Conservation (phyloP, 1,140 invertebrate genomes). For the Ruditapes philippinarum region DNA sequence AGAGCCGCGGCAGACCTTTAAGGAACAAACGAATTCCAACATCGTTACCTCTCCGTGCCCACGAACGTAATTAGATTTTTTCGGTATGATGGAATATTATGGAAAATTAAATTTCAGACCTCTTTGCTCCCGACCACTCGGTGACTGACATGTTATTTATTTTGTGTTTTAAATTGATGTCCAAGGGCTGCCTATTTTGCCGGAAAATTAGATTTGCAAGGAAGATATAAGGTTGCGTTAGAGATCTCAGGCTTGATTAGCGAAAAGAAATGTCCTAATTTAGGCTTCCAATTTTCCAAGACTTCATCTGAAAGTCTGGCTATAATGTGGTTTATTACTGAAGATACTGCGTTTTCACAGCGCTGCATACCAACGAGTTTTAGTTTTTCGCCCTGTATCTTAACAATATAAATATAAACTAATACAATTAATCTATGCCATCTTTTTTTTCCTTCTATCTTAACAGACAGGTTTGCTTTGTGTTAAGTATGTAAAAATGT, state of each 20-base stretch:
- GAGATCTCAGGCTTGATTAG: slow-evolving; percentile 55
- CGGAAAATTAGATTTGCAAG: slow-evolving; percentile 65
- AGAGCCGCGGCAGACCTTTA: slow-evolving; percentile 45
- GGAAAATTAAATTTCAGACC: slow-evolving; percentile 70
- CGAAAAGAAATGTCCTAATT: slow-evolving; percentile 57
- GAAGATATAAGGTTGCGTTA: slow-evolving; percentile 59
- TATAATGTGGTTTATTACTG: slow-evolving; percentile 40
- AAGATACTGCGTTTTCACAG: background rate
- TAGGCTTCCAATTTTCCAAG: slow-evolving; percentile 37
- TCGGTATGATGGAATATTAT: slow-evolving; percentile 68
- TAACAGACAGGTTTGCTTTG: too few species aligned
- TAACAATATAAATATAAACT: too few species aligned
- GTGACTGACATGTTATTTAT: slow-evolving; percentile 67
- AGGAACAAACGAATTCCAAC: slow-evolving; percentile 61
- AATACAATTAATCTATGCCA: too few species aligned
- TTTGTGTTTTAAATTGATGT: slow-evolving; percentile 69
- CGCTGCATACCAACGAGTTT: too few species aligned
- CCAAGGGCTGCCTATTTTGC: slow-evolving; percentile 47
- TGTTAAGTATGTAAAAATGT: too few species aligned
- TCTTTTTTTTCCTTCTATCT: too few species aligned
- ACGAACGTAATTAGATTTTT: slow-evolving; percentile 62
- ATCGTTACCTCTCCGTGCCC: slow-evolving; percentile 29
- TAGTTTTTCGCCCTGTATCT: too few species aligned
- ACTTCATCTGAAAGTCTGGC: slow-evolving; percentile 4
- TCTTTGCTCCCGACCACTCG: slow-evolving; percentile 53